Evolutionary conservation across 1,140 invertebrate genomes (phyloP), one percentile per base, ranked within the genome.

Genomic region (Drosophila leontia): DNA sequence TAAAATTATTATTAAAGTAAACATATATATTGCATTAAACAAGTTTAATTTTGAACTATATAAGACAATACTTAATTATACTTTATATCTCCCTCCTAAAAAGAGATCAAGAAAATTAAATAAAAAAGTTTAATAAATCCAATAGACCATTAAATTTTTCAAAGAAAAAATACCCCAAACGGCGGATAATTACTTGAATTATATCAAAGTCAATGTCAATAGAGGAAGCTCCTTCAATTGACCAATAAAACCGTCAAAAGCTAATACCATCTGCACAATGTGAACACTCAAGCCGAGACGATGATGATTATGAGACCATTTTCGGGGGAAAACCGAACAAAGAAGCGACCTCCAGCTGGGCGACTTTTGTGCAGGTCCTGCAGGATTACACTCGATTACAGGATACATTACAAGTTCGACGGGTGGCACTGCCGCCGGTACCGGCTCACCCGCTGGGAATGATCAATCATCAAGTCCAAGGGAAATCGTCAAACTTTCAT

Each of bases 381-480:
- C 81, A 83, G 84, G 88, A 91, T 91, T 91, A 91, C 84, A 85
- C 84, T 85, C 84, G 78, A 82, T 91, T 91, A 90, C 77, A 81
- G 87, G 84, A 88, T 88, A 90, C 85, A 88, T 88, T 88, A 88
- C 84, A 84, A 79, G 68, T 65, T 55, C 70, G 39, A 78, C 85
- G 80, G 84, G 80, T 74, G 80, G 84, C 57, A 23, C 11, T 17
- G n/a, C 2, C 48, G 34, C 51, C 11, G 29, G 42, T 17, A 45
- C n/a, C 13, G 51, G 48, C 75, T 47, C 78, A 78, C 91, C 91
- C 91, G 79, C 83, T 82, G 91, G 91, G 91, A 79, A 77, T 92
- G 91, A 92, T 92, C 91, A 92, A 92, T 92, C 91, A 92, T 92
- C 91, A 91, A 81, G 72, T 82, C 77, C 69, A 75, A 60, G 67